Base-by-base conservation (phyloP, 2,888 invertebrate genomes). In the Hesperia comma region DNA sequence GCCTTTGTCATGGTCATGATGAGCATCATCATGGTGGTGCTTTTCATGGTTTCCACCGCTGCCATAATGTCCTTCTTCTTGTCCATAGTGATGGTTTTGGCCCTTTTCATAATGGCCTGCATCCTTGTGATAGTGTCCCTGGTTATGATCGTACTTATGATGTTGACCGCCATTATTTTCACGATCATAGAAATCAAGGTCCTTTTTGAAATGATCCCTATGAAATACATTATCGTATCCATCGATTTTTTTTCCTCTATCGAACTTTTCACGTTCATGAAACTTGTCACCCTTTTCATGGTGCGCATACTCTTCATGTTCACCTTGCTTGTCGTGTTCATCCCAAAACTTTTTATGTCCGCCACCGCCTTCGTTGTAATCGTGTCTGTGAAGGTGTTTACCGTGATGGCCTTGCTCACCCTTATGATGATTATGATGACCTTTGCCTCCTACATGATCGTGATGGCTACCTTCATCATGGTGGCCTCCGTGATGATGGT, bases 131-230 rank as follows among this genome's bases (percentile, higher is more conserved):
- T 95, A 95, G 78, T 96, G 95, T 64, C 94, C 94, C 81, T 96
- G 95, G 81, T 95, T 95, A 77, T 95, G 94, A 5, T 95, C 96
- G 78, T 96, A 95, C 81, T 97, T 97, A 83, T 95, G 94, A 84
- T 97, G 96, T 78, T 96, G 95, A 63, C 97, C 97, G 43, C 95
- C 96, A 79, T 96, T 95, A 84, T 97, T 96, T 81, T 95, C 95
- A 77, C 97, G 96, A 79, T 97, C 97, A 82, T 97, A 97, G 93
- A 97, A 97, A 91, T 96, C 96, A 82, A 96, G 96, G 79, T 96
- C 95, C 89, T 97, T 97, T 82, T 96, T 95, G 87, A 95, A 97
- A 84, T 97, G 97, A 77, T 97, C 97, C 85, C 97, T 97, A 87
- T 97, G 96, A 77, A 96, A 94, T 78, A 97, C 96, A 88, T 97